Conservation (phyloP, 2,888 invertebrate genomes). For the Bhutanitis thaidina region DNA sequence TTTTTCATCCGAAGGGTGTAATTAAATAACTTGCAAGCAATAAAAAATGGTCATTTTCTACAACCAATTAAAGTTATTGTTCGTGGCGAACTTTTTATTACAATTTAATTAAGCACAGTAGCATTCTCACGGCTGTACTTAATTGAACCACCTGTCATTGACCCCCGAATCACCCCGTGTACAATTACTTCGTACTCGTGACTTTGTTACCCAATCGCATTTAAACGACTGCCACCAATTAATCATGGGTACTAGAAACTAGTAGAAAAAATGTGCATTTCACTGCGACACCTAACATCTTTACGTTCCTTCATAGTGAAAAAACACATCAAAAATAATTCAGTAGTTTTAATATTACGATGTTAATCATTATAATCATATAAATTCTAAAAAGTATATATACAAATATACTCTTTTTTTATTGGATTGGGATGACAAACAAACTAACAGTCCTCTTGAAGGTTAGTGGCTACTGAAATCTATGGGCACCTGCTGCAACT, state of each 20-base stretch:
- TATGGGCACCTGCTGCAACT: too few relatives aligned
- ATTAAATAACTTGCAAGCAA: conserved; percentile 16
- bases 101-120: conserved; percentile 23
- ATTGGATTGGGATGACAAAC: too few relatives aligned
- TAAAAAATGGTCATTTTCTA: conserved; percentile 1
- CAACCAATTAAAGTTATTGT: conserved; percentile 19
- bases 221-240: neutral
- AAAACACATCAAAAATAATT: too few relatives aligned
- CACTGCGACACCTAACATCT: too few relatives aligned
- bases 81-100: conserved; percentile 20
- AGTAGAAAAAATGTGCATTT: too few relatives aligned
- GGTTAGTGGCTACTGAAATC: too few relatives aligned
- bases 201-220: conserved; percentile 1
- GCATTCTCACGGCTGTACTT: conserved; percentile 32
- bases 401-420: too few relatives aligned
- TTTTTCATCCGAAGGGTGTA: conserved; percentile 24
- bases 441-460: too few relatives aligned
- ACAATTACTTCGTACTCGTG: conserved; percentile 17
- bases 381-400: too few relatives aligned
- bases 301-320: too few relatives aligned
- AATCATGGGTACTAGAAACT: neutral
- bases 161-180: conserved; percentile 30
- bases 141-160: conserved; percentile 37
- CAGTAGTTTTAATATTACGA: too few relatives aligned
- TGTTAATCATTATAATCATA: too few relatives aligned